Evolutionary conservation across 2,797 vertebrate genomes (phyloP), one percentile per base, ranked within the genome.

Genomic region (Eulemur coronatus): DNA sequence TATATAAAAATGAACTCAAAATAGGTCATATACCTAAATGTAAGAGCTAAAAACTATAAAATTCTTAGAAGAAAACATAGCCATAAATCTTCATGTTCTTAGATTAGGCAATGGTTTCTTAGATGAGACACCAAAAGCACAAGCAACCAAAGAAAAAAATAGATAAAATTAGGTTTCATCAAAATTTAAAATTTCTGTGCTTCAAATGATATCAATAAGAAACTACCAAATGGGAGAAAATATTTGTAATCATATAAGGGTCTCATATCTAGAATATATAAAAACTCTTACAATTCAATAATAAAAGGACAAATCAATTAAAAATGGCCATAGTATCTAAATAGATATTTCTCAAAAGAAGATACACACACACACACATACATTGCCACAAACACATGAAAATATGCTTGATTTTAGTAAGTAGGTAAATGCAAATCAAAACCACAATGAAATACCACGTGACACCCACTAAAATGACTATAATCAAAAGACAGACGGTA

Each of bases 261-360:
- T 80, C 8, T 59, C 26, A 59, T 59, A 59, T 59, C 0, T 22
- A 93, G 43, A 63, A 85, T 18, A 65, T 13, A 81, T 4, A 84
- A 84, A 81, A 90, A 69, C 6, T 55, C 28, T 88, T 22, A 91
- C 0, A 82, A 81, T 22, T 81, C 48, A 91, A 91, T 81, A 86
- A 91, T 75, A 90, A 86, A 73, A 82, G 67, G 26, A 61, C 5
- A 87, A 94, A 72, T 80, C 20, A 91, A 84, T n/a, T 69, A 78
- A 41, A 82, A 75, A 91, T 81, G n/a, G 57, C 76, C 55, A 63
- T 38, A 63, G 28, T 50, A 79, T 46, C 7, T 59, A 26, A 67
- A 80, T 4, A 76, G 67, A 43, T 9, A 84, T 52, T 50, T 84
- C 22, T 50, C 69, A 50, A 88, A 91, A 81, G 24, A 81, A 15